Conservation (phyloP, 2,888 invertebrate genomes). For the Pristionchus fissidentatus region DNA sequence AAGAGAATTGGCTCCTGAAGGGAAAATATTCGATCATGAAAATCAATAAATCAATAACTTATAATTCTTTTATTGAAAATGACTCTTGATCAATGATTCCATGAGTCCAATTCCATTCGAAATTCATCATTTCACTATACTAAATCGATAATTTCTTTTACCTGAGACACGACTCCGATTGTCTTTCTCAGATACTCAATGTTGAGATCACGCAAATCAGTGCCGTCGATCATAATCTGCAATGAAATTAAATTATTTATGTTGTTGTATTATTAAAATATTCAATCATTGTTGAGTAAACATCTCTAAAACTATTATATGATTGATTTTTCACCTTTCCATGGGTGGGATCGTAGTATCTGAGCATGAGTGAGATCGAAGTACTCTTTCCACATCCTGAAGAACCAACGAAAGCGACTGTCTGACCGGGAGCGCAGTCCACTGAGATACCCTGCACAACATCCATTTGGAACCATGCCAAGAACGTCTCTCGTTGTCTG, state of each 20-base stretch:
- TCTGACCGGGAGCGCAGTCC: slow-evolving; percentile 66
- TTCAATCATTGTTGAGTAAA: not conserved
- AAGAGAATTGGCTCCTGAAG: slow-evolving; percentile 46
- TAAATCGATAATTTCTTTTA: too few relatives aligned
- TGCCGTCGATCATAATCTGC: slow-evolving; percentile 41
- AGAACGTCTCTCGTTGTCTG: too few relatives aligned
- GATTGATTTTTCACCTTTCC: slow-evolving; percentile 63
- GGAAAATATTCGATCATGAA: not conserved
- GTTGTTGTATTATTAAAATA: not conserved
- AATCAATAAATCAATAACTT: slow-evolving; percentile 25
- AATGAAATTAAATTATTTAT: not conserved
- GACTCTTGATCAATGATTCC: too few relatives aligned
- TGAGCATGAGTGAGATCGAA: slow-evolving; percentile 65
- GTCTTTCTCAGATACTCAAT: slow-evolving; percentile 33
- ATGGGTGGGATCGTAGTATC: slow-evolving; percentile 67
- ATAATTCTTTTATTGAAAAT: too few relatives aligned
- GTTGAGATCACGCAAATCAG: slow-evolving; percentile 24
- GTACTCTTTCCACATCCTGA: slow-evolving; percentile 70
- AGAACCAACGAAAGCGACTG: slow-evolving; percentile 69
- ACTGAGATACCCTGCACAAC: slow-evolving; percentile 58
- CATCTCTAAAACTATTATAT: too few relatives aligned
- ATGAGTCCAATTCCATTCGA: too few relatives aligned
- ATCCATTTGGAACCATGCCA: not conserved
- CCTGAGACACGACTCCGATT: slow-evolving; percentile 63
- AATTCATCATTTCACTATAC: too few relatives aligned